These are phyloP conservation scores for Nephrotoma appendiculata DNA, from an alignment of 2,888 invertebrate genomes.

Conservation along the genomic window DNA sequence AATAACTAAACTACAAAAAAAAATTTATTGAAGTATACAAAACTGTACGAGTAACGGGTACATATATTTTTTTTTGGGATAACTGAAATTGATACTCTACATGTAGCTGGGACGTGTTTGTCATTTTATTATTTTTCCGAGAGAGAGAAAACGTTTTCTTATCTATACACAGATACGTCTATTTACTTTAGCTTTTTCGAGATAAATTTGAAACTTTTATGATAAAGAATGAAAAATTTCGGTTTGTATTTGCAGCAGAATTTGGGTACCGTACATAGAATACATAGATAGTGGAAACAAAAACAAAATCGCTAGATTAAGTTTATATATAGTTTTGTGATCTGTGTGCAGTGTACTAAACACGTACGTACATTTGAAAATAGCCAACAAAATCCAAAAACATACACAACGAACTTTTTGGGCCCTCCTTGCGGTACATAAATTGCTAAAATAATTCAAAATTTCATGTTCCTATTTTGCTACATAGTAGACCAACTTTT, in stretches of 20 bases:
- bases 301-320: not conserved
- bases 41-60: not conserved
- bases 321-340: not conserved
- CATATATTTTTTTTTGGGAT: not conserved
- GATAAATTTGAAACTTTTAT: not conserved
- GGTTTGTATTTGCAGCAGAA: not conserved
- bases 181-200: not conserved
- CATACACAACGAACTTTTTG: not conserved
- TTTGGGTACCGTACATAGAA: not conserved
- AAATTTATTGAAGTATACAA: not conserved
- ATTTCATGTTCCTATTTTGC: not conserved
- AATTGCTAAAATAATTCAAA: not conserved
- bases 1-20: not conserved
- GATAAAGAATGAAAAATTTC: not conserved
- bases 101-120: not conserved
- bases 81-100: not conserved
- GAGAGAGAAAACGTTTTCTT: not conserved
- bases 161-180: not conserved
- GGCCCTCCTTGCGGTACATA: not conserved
- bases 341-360: not conserved
- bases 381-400: no score
- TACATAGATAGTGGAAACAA: not conserved
- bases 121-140: not conserved
- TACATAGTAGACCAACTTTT: not conserved
- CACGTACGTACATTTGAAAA: no score